Evolutionary conservation across 2,113 vertebrate genomes (phyloP).

Genomic region (Rhegmatorhina hoffmannsi): DNA sequence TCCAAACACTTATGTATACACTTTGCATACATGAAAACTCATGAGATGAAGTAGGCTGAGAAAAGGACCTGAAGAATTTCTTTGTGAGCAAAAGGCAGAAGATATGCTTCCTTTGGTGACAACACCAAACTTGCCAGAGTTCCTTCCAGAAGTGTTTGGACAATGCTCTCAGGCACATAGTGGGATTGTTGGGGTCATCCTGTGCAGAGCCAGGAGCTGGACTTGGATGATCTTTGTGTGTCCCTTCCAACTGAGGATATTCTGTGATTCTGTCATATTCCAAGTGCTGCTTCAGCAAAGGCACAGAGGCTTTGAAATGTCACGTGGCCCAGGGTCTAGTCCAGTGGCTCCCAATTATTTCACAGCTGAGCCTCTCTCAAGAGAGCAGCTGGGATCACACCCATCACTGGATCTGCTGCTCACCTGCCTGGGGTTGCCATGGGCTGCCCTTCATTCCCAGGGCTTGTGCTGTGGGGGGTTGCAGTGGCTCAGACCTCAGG

Average conservation of each 20-base stretch:
- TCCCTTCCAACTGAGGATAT: neutral
- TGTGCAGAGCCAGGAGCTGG: neutral
- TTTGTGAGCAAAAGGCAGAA: neutral
- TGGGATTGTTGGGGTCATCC: neutral
- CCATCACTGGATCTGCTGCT: neutral
- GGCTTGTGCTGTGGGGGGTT: neutral
- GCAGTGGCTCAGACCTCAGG: neutral
- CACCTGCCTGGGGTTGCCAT: neutral
- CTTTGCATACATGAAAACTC: neutral
- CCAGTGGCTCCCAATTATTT: neutral
- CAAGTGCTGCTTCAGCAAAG: neutral
- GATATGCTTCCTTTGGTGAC: neutral
- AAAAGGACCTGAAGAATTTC: neutral
- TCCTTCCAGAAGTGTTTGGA: neutral
- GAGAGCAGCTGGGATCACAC: neutral
- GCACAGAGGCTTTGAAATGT: neutral
- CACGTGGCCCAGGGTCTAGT: neutral
- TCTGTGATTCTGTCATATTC: neutral
- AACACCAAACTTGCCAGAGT: neutral
- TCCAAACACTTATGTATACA: neutral
- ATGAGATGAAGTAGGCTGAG: neutral
- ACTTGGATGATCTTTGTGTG: neutral
- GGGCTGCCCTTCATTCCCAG: accelerated
- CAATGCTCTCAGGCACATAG: neutral
- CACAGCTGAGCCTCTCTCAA: neutral